A percentile compares a stretch with the other conserved stretches of the same genome.
Conservation (phyloP, 1,140 invertebrate genomes). For the Hylaeus anthracinus region DNA sequence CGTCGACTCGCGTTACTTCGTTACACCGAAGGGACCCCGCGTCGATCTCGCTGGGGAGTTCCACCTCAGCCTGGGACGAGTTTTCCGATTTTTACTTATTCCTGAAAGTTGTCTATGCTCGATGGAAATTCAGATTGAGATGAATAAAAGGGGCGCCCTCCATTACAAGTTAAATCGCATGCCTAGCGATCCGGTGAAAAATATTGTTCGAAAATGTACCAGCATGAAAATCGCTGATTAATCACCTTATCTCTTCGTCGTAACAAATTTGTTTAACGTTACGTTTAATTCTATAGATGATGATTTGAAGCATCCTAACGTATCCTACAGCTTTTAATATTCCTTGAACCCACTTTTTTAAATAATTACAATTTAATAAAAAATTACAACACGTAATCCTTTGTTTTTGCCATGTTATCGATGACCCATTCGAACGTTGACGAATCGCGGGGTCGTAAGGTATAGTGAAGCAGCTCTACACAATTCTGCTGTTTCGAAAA, state of each 20-base stretch:
- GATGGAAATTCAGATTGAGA: conserved; percentile 52
- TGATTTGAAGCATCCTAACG: no score
- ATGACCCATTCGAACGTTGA: no score
- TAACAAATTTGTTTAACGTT: no score
- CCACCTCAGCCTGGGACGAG: conserved; percentile 22
- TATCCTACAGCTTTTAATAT: no score
- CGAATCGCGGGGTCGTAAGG: no score
- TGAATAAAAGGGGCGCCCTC: not conserved
- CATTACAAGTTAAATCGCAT: conserved; percentile 32
- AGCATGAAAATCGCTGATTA: not conserved
- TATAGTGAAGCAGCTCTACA: not conserved
- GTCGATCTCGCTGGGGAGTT: conserved; percentile 49
- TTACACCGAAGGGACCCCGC: conserved; percentile 42
- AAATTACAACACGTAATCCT: no score
- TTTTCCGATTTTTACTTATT: conserved; percentile 61
- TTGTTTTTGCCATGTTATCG: no score
- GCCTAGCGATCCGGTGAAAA: not conserved
- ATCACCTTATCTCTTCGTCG: no score
- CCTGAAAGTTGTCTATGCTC: conserved; percentile 28
- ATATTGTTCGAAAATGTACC: not conserved
- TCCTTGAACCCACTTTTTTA: no score
- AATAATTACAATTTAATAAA: no score
- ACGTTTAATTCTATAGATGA: no score
- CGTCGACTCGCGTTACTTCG: conserved; percentile 39
- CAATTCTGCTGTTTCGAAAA: not conserved